These are phyloP conservation scores for Brienomyrus brachyistius DNA, from an alignment of 2,113 vertebrate species.

Conservation along the genomic window DNA sequence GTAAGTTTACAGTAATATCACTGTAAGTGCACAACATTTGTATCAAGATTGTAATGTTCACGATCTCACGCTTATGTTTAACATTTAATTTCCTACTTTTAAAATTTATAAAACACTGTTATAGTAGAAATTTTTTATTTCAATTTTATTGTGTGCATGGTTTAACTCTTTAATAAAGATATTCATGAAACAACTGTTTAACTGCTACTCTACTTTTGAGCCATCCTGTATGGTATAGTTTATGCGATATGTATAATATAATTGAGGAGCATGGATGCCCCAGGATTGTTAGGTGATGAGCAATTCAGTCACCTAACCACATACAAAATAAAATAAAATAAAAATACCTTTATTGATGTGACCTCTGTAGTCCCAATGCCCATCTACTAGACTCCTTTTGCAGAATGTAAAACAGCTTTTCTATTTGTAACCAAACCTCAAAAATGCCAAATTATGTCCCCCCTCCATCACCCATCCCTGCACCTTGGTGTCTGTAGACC, in stretches of 20 bases:
- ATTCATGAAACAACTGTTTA: background rate
- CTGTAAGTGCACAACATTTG: background rate
- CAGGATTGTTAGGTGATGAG: background rate
- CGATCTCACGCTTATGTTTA: background rate
- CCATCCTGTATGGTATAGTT: background rate
- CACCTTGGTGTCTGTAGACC: background rate
- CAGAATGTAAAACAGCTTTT: background rate
- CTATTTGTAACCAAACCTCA: background rate
- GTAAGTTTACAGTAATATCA: background rate
- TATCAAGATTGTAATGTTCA: background rate
- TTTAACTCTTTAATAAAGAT: background rate
- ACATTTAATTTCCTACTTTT: background rate
- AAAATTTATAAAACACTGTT: background rate
- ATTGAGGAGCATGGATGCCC: background rate
- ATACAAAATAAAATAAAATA: background rate
- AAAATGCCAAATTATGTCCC: background rate
- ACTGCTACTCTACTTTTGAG: background rate
- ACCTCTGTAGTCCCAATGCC: background rate
- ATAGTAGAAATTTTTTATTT: background rate
- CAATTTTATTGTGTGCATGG: background rate
- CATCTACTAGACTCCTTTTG: background rate
- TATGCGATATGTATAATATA: background rate
- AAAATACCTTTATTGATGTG: background rate
- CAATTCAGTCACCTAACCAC: background rate
- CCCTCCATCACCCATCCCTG: background rate